Conservation (phyloP, 2,797 vertebrate genomes). For the Mastacembelus armatus region DNA sequence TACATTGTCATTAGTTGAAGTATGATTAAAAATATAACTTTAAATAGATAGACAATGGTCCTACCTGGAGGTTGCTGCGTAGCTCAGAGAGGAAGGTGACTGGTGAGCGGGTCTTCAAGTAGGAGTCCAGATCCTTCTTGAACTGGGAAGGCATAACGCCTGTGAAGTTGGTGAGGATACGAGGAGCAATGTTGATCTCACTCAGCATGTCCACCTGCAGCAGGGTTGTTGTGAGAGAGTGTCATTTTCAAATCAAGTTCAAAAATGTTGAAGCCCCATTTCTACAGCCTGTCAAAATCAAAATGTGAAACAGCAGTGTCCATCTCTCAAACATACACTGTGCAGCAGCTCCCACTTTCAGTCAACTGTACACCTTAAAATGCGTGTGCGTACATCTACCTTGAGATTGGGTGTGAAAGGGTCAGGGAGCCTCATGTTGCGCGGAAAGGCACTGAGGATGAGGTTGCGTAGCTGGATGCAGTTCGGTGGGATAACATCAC, state of each 20-base stretch:
- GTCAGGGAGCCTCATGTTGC: slow-evolving; percentile 99
- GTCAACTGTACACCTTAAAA: too few relatives aligned
- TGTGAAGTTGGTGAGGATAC: slow-evolving; percentile 99
- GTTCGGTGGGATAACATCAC: slow-evolving; percentile 98
- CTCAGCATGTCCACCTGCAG: slow-evolving; percentile 98
- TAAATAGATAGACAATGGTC: neutral
- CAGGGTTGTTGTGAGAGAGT: neutral
- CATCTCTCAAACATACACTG: too few relatives aligned
- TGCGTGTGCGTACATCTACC: slow-evolving; percentile 77
- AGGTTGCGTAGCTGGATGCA: slow-evolving; percentile 99
- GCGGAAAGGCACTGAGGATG: slow-evolving; percentile 99
- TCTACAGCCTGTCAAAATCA: neutral
- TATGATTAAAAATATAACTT: too few relatives aligned
- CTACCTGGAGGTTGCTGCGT: slow-evolving; percentile 97
- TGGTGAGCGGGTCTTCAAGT: slow-evolving; percentile 97
- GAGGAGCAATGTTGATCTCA: slow-evolving; percentile 98
- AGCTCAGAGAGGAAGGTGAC: slow-evolving; percentile 98
- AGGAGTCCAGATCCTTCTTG: slow-evolving; percentile 99
- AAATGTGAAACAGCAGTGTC: neutral
- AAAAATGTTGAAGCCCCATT: too few relatives aligned
- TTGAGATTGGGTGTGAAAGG: slow-evolving; percentile 99
- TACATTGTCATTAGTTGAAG: too few relatives aligned
- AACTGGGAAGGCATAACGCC: slow-evolving; percentile 99
- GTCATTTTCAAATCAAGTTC: neutral
- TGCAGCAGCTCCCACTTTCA: too few relatives aligned